These are phyloP conservation scores for Camponotus fellah DNA, from an alignment of 2,888 invertebrate species.

Conservation along the genomic window DNA sequence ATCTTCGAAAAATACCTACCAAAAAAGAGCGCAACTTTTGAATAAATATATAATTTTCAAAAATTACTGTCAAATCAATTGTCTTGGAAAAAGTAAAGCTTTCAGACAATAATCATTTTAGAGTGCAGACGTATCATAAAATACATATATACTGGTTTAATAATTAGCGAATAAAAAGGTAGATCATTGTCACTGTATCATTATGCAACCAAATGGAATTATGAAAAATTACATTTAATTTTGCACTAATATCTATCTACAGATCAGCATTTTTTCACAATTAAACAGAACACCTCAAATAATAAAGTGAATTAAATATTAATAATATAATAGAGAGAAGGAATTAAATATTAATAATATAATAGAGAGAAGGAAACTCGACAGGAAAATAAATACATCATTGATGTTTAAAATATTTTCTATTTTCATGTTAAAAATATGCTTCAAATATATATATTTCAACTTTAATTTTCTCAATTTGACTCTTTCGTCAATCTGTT, in stretches of 20 bases:
- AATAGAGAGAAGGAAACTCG: neutral
- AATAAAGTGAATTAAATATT: neutral
- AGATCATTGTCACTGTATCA: neutral
- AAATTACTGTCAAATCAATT: neutral
- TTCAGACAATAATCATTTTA: neutral
- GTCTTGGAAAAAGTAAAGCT: neutral
- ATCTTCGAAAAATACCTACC: constrained; percentile 7
- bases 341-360: neutral
- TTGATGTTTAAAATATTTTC: neutral
- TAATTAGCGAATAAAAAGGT: neutral
- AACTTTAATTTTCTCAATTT: neutral
- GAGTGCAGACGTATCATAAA: neutral
- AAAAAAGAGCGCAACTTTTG: constrained; percentile 53
- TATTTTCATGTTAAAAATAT: neutral
- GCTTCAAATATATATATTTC: neutral
- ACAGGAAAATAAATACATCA: neutral
- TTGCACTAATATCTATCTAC: neutral
- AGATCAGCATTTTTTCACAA: neutral
- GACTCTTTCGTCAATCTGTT: neutral
- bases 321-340: neutral
- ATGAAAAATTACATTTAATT: neutral
- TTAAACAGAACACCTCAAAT: neutral
- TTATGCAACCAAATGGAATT: neutral
- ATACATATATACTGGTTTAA: neutral
- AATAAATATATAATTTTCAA: constrained; percentile 65